phyloP scores from a whole-genome alignment of 2,113 vertebrate genomes.

The Turnix velox region DNA sequence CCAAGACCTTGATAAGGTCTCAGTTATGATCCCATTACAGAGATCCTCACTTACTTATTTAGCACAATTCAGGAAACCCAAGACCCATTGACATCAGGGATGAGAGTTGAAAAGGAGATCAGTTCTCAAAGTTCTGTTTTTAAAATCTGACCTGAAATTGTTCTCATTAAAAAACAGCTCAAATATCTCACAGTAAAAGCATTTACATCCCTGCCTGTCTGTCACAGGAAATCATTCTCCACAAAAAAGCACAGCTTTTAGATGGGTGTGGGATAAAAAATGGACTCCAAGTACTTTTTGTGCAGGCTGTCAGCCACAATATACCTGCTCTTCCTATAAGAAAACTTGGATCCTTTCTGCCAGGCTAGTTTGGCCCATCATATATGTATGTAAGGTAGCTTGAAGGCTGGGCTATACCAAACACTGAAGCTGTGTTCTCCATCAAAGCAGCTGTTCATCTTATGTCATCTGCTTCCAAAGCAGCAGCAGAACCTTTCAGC shows the following conservation, averaged over 20 bases:
- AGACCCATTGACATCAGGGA: neutral
- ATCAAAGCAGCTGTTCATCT: neutral
- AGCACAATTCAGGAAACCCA: neutral
- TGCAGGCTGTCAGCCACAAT: neutral
- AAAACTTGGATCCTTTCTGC: neutral
- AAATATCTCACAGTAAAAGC: neutral
- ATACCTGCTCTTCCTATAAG: neutral
- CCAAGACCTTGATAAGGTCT: neutral
- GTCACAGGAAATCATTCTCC: neutral
- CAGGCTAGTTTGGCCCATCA: neutral
- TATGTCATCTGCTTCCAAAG: neutral
- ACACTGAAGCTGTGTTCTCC: neutral
- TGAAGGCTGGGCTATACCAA: neutral
- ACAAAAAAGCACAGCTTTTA: neutral
- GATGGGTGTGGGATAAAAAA: neutral
- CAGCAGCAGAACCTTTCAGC: neutral
- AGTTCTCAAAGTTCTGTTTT: neutral
- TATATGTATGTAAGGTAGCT: fast-evolving
- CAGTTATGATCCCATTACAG: neutral
- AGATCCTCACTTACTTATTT: neutral
- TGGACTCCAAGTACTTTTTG: neutral
- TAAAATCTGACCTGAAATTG: neutral
- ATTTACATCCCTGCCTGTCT: neutral
- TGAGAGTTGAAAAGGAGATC: neutral
- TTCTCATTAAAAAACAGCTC: neutral